These are phyloP conservation scores for Xiphophorus couchianus DNA, from an alignment of 2,113 vertebrate species.

Conservation along the genomic window DNA sequence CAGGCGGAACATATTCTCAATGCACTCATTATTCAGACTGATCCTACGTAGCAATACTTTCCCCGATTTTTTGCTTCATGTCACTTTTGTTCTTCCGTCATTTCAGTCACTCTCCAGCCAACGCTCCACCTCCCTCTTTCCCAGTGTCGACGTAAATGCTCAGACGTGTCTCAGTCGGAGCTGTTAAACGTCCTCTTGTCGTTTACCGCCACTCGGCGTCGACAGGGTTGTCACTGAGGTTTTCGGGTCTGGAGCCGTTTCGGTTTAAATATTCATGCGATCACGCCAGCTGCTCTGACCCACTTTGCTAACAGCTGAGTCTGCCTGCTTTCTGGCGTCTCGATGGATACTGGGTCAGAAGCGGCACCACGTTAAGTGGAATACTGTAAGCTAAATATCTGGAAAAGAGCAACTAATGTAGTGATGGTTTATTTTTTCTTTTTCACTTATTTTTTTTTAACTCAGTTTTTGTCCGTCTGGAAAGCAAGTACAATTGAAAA, in stretches of 20 bases:
- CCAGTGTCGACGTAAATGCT: constrained; percentile 23
- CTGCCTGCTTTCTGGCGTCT: constrained; percentile 34
- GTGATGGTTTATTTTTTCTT: background rate
- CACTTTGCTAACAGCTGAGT: constrained; percentile 72
- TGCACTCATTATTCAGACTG: too few species aligned
- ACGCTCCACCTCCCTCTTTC: background rate
- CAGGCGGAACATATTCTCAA: too few species aligned
- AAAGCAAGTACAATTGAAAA: background rate
- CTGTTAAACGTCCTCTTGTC: constrained; percentile 50
- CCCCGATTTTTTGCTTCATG: too few species aligned
- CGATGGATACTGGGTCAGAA: constrained; percentile 54
- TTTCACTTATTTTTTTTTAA: background rate
- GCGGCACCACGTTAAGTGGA: constrained; percentile 27
- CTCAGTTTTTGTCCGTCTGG: background rate
- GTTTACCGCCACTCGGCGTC: constrained; percentile 59
- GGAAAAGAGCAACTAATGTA: constrained; percentile 11
- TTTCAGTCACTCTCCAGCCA: too few species aligned
- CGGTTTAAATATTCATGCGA: constrained; percentile 70
- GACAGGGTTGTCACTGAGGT: constrained; percentile 46
- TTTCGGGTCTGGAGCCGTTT: constrained; percentile 53
- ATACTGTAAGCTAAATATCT: constrained; percentile 37
- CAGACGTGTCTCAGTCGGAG: constrained; percentile 32
- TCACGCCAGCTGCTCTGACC: constrained; percentile 70
- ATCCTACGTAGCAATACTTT: too few species aligned
- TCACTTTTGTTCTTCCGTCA: too few species aligned